A percentile compares a stretch with the other conserved stretches of the same genome.
These are phyloP conservation scores for Corythornis cristatus DNA, from an alignment of 2,113 vertebrate species.

Conservation along the genomic window DNA sequence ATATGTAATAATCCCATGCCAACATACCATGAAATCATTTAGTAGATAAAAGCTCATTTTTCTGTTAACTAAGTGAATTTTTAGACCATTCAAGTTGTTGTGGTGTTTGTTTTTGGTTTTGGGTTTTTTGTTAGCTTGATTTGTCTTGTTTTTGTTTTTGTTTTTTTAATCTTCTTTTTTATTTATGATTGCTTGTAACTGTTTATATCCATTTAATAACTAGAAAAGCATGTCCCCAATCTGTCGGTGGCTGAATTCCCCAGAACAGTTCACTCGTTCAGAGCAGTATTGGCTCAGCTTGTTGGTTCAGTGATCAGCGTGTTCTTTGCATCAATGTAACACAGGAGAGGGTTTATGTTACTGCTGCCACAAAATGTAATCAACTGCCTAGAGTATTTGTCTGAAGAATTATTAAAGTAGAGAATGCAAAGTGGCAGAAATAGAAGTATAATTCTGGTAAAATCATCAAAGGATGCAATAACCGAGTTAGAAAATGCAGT, in stretches of 20 bases:
- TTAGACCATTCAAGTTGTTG: background rate
- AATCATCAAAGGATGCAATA: constrained; percentile 35
- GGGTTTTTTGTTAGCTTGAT: no score
- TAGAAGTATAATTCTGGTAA: constrained; percentile 43
- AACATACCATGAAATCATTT: background rate
- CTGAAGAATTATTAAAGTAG: constrained; percentile 63
- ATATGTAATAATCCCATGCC: background rate
- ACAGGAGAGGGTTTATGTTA: constrained; percentile 15
- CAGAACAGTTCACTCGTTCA: background rate
- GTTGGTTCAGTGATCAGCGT: background rate
- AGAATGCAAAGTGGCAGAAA: constrained; percentile 38
- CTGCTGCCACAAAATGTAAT: constrained; percentile 37
- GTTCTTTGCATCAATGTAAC: constrained; percentile 36
- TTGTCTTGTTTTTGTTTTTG: no score
- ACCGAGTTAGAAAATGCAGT: constrained; percentile 52
- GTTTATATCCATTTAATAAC: constrained; percentile 25
- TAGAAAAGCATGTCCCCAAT: constrained; percentile 21
- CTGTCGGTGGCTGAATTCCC: constrained; percentile 28
- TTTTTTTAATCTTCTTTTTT: background rate
- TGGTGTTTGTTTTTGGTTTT: no score
- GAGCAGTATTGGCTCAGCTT: background rate
- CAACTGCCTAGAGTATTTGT: constrained; percentile 8
- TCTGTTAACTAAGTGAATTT: background rate
- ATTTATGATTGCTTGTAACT: background rate
- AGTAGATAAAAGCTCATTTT: background rate